phyloP scores from a whole-genome alignment of 2,888 invertebrate species.

The Parnassius smintheus region DNA sequence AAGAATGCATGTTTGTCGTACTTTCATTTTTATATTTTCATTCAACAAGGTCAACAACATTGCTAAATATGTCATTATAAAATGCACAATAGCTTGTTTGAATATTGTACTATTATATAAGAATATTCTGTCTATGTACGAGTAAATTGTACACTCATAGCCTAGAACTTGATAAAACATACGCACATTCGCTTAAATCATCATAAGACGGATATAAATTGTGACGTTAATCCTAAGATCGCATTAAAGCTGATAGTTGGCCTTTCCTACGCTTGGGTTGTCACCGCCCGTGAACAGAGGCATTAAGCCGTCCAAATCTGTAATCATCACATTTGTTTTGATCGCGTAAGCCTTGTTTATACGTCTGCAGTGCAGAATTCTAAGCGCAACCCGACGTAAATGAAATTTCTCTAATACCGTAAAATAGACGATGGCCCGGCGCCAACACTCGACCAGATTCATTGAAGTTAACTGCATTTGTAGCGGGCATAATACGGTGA shows the following conservation, averaged over 20 bases:
- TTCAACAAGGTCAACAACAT: too few species aligned
- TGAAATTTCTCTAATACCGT: conserved; percentile 42
- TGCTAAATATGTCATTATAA: too few species aligned
- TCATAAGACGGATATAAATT: conserved; percentile 13
- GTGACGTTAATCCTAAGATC: conserved; percentile 14
- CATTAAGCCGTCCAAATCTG: conserved; percentile 15
- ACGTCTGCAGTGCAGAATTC: conserved; percentile 31
- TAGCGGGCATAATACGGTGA: conserved; percentile 30
- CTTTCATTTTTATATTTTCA: too few species aligned
- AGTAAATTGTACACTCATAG: too few species aligned
- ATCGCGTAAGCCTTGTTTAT: conserved; percentile 32
- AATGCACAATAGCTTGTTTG: too few species aligned
- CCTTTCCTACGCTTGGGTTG: conserved; percentile 3
- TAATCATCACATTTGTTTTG: conserved; percentile 18
- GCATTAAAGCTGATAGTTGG: conserved; percentile 13
- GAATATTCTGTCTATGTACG: too few species aligned
- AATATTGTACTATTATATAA: too few species aligned
- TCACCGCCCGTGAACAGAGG: conserved; percentile 7
- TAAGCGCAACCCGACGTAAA: conserved; percentile 32
- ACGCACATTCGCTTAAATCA: conserved; percentile 14
- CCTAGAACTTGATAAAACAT: conserved; percentile 1
- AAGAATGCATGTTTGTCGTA: too few species aligned
- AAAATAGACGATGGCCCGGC: conserved; percentile 44
- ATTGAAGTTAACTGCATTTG: conserved; percentile 37
- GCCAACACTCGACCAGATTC: conserved; percentile 44